Conservation (phyloP, 2,888 invertebrate genomes). For the Conistra vaccinii region DNA sequence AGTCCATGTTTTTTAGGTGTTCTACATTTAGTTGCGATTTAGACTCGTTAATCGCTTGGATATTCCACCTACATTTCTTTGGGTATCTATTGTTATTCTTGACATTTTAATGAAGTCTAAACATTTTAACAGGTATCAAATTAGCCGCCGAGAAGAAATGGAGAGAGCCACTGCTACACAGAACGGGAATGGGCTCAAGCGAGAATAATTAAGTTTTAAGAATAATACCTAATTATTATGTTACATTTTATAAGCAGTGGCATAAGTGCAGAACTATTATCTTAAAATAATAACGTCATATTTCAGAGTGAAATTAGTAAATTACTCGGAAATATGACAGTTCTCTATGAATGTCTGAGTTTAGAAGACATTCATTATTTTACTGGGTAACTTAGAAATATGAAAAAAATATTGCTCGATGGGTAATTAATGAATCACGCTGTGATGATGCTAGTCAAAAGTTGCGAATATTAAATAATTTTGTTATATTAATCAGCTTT, state of each 20-base stretch:
- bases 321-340: conserved; percentile 31
- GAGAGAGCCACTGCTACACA: conserved; percentile 86
- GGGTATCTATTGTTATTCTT: not conserved
- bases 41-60: not conserved
- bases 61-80: not conserved
- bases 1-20: conserved; percentile 35
- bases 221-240: conserved; percentile 26
- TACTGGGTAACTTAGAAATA: conserved; percentile 43
- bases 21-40: conserved; percentile 15
- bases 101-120: conserved; percentile 6
- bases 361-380: conserved; percentile 45
- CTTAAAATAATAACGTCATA: conserved; percentile 34
- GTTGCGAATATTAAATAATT: conserved; percentile 59
- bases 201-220: conserved; percentile 84
- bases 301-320: conserved; percentile 26
- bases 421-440: conserved; percentile 64
- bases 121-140: conserved; percentile 87
- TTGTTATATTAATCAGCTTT: conserved; percentile 58
- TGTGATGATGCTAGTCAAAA: conserved; percentile 81
- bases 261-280: conserved; percentile 34
- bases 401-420: conserved; percentile 37
- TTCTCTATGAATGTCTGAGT: conserved; percentile 41
- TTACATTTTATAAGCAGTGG: conserved; percentile 35
- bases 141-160: conserved; percentile 88
- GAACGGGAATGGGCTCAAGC: conserved; percentile 92